Base-by-base conservation (phyloP, 2,113 vertebrate genomes). In the Oxyruncus cristatus region DNA sequence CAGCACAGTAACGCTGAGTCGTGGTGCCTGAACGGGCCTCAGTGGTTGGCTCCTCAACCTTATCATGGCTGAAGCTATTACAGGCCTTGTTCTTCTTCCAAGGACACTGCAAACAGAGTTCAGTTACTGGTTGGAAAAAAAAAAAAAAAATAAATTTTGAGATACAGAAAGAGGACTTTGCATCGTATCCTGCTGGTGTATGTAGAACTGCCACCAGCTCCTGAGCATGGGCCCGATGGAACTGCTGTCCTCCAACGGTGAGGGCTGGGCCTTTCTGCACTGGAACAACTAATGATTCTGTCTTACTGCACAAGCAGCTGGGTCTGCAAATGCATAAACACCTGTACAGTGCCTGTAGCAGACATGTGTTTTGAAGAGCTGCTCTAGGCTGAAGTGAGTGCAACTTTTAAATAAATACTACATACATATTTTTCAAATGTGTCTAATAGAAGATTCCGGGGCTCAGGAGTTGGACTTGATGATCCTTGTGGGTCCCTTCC, bases 41-140 rank as follows among this genome's bases (percentile, higher is more conserved):
- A 30, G 9, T 4, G 23, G 12, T 22, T 73, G n/a, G 8, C 17
- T 86, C 55, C 61, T 83, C 47, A n/a, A 0, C 39, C 24, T 88
- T 50, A 21, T 27, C 42, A 4, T 11, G 2, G 21, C 39, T 1
- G 1, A 66, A 59, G 26, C 47, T 78, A 0, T 37, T 44, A 8
- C 24, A 61, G 37, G 6, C 21, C 35, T 67, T 20, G 0, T 32
- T 86, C 28, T 12, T n/a, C 23, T 53, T 91, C 50, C 66, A 81
- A 30, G 70, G 61, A 37, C n/a, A 2, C 61, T 42, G 50, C 3
- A 2, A 66, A 35, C 50, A 68, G 59, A 67, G 12, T 59, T 93
- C 59, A 67, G 4, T 39, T 84, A 35, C 71, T 84, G 22, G 1
- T 28, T 80, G 27, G 39, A 41, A 41, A 3, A 32, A 50, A 49